Evolutionary conservation across 2,797 vertebrate genomes (phyloP), one percentile per base, ranked within the genome.

Genomic region (Smutsia temminckii): DNA sequence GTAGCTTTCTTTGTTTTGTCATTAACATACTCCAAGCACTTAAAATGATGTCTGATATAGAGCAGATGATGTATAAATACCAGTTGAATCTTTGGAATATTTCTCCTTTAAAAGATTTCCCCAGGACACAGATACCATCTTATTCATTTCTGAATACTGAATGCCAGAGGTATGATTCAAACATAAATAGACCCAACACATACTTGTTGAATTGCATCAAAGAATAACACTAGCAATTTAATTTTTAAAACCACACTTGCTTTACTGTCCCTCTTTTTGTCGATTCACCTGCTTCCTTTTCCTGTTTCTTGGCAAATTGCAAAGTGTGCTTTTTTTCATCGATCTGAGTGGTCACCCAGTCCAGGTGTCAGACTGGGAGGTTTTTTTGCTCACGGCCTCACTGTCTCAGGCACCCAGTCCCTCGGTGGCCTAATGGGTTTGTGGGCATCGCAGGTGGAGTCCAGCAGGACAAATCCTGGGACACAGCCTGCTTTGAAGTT

Each of bases 401-500:
- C 27, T 14, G 12, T 29, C 61, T 63, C 49, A 9, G 46, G 59
- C 5, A 69, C 3, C 20, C 1, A 23, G 25, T 68, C n/a, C 40
- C 27, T 57, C 51, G n/a, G 46, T 59, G 85, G 75, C 21, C 57
- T 72, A 37, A 40, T 46, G 32, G 4, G 9, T 51, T 63, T 64
- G 11, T n/a, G 85, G 6, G 7, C 63, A n/a, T 85, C 53, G 72
- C 59, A 63, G 53, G 13, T 61, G 42, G 10, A 5, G 13, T 89
- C n/a, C 6, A 42, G 5, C 8, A 29, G 8, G 27, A 57, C 34
- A 20, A 64, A 42, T 85, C 55, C 23, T 49, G 34, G 32, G 25
- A 85, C 86, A 87, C 69, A 55, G 5, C 7, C n/a, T 57, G 42
- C 37, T 89, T 95, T 88, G 81, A 91, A 64, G 55, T 78, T 90